Evolutionary conservation across 1,140 invertebrate species (phyloP).

Genomic region (Penaeus vannamei): DNA sequence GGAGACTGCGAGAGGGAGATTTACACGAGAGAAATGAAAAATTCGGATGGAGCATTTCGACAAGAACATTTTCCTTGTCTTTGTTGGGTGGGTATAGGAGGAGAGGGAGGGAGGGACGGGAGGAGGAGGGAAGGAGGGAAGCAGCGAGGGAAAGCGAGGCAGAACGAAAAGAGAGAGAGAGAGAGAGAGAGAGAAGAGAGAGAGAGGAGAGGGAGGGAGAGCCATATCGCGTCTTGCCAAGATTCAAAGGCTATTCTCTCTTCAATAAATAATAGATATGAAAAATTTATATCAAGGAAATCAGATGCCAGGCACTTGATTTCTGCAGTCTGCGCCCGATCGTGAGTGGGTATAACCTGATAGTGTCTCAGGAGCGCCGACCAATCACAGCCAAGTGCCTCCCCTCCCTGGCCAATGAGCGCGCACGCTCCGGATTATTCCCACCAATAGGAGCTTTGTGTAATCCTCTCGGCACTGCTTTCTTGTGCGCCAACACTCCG

Average conservation of each 20-base stretch:
- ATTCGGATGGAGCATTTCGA: too few relatives aligned
- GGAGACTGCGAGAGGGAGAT: too few relatives aligned
- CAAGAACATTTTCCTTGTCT: too few relatives aligned
- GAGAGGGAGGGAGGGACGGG: background rate
- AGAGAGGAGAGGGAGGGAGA: background rate
- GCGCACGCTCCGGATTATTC: conserved; percentile 40
- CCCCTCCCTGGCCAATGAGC: conserved; percentile 32
- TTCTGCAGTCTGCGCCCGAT: conserved; percentile 9
- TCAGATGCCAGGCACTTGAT: conserved; percentile 60
- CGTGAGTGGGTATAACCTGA: conserved; percentile 11
- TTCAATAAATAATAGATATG: conserved; percentile 58
- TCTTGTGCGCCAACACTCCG: conserved; percentile 35
- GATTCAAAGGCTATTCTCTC: conserved; percentile 35
- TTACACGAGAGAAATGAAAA: too few relatives aligned
- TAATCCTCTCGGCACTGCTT: conserved; percentile 53
- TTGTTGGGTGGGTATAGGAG: background rate
- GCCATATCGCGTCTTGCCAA: conserved; percentile 24
- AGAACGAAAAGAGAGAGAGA: background rate
- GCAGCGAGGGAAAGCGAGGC: background rate
- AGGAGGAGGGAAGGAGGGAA: background rate
- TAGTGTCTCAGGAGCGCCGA: background rate
- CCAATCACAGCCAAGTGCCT: conserved; percentile 17
- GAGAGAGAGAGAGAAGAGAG: too few relatives aligned
- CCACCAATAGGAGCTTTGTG: conserved; percentile 39
- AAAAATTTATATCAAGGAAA: conserved; percentile 46